Evolutionary conservation across 2,113 vertebrate genomes (phyloP), one percentile per base, ranked within the genome.

Genomic region (Trichechus manatus): DNA sequence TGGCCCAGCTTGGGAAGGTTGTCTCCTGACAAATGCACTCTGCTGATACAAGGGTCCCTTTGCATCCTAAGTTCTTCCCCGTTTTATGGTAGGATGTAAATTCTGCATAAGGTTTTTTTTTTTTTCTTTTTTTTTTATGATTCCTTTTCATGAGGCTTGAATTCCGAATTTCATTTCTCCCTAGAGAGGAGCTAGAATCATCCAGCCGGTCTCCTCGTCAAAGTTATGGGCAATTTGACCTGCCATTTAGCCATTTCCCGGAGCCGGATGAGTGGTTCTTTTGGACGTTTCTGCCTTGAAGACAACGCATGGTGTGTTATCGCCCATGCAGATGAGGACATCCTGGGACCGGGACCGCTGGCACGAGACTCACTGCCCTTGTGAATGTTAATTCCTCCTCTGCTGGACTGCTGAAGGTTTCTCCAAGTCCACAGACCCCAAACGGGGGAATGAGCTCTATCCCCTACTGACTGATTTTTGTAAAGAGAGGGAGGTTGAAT

Each of bases 171-270:
- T 97, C 92, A 97, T 97, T 92, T 83, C 68, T 95, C 84, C 89
- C 77, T 39, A 56, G 92, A 96, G 94, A 98, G 78, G 59, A 53
- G 39, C 56, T 96, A 79, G 94, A 97, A 93, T 95, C 94, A 85
- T 94, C 86, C 94, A 96, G 90, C 92, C 94, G 61, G 96, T 91
- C 92, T 97, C 66, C 96, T 96, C 13, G 19, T 93, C 97, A 95
- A 94, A 95, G 91, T 97, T 97, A 97, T 97, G 94, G 93, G 96
- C 97, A 95, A 96, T 97, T 97, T 95, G 97, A 97, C 97, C 96
- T 97, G 95, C 93, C 97, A 84, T 92, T 94, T 94, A 96, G 95
- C 93, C 15, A 70, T 95, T 95, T 97, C 81, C 95, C 88, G 92
- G 93, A 93, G 87, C 91, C 1, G 87, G 91, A 23, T 96, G 95